A percentile compares a stretch with the other conserved stretches of the same genome.
Evolutionary conservation across 2,113 vertebrate genomes (phyloP).

Genomic region (Tachuris rubrigastra): DNA sequence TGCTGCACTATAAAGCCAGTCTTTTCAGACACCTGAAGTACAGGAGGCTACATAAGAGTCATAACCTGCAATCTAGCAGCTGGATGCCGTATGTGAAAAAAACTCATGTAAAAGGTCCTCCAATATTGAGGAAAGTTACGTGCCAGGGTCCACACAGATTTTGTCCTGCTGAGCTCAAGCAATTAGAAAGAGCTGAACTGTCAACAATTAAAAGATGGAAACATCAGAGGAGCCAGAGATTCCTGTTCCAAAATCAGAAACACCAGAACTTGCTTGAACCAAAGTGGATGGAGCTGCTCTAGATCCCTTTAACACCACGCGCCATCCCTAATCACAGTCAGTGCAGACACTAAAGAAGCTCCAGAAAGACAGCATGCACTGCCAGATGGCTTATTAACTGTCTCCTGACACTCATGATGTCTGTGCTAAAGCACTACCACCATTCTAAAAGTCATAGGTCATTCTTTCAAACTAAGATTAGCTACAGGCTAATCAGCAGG

Average conservation of each 20-base stretch:
- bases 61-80: not conserved
- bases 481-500: not conserved
- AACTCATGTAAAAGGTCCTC: not conserved
- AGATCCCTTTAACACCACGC: not conserved
- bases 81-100: not conserved
- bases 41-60: not conserved
- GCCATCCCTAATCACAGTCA: not conserved
- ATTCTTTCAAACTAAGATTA: not conserved
- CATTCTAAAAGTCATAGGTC: not conserved
- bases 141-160: not conserved
- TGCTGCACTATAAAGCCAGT: not conserved
- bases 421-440: not conserved
- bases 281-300: not conserved
- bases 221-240: not conserved
- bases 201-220: not conserved
- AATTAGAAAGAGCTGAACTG: not conserved
- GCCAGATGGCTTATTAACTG: not conserved
- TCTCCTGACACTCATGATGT: not conserved
- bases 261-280: not conserved
- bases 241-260: not conserved
- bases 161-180: not conserved
- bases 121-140: not conserved
- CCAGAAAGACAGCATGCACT: not conserved
- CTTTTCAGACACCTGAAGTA: not conserved
- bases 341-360: not conserved